Conservation (phyloP, 2,113 vertebrate genomes). For the Bungarus multicinctus region DNA sequence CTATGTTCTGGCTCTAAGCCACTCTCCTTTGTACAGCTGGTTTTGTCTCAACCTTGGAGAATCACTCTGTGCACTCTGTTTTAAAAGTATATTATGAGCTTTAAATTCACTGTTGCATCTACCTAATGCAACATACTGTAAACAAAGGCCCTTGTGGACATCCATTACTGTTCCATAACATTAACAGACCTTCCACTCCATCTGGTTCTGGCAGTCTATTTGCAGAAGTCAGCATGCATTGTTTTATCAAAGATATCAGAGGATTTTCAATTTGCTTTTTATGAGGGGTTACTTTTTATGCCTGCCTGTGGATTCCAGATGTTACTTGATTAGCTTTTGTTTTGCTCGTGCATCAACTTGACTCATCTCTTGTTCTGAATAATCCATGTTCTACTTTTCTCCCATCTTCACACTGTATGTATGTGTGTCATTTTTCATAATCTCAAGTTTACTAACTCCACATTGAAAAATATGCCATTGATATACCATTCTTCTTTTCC, state of each 20-base stretch:
- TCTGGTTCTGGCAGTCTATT: slow-evolving; percentile 12
- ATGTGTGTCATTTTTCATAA: background rate
- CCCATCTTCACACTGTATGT: background rate
- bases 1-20: background rate
- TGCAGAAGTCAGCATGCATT: slow-evolving; percentile 18
- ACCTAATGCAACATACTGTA: background rate
- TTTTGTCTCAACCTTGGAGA: background rate
- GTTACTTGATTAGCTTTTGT: slow-evolving; percentile 1
- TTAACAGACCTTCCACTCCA: slow-evolving; percentile 10
- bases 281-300: background rate
- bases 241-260: slow-evolving; percentile 9
- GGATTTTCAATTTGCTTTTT: background rate
- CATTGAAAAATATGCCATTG: background rate
- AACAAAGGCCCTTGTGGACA: background rate
- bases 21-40: background rate
- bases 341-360: background rate
- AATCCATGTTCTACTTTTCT: background rate
- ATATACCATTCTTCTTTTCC: background rate
- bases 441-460: background rate
- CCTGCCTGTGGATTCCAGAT: slow-evolving; percentile 20
- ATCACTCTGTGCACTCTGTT: background rate
- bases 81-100: background rate
- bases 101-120: background rate
- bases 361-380: background rate
- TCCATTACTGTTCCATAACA: slow-evolving; percentile 9